These are phyloP conservation scores for Procavia capensis DNA, from an alignment of 2,113 vertebrate species.

Conservation along the genomic window DNA sequence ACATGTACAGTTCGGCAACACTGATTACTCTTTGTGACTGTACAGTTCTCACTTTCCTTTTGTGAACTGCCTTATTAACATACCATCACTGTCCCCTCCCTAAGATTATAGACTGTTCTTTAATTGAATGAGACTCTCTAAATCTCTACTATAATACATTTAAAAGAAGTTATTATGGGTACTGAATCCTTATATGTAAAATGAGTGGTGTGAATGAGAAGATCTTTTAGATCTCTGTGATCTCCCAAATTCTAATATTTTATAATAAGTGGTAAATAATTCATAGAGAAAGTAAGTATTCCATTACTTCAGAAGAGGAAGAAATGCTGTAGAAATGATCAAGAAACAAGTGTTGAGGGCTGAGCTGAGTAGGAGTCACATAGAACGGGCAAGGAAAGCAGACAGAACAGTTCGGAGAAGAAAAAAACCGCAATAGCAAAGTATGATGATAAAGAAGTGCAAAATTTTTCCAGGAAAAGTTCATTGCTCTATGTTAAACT, in stretches of 20 bases:
- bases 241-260: background rate
- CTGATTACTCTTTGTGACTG: background rate
- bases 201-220: background rate
- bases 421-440: background rate
- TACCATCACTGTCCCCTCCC: background rate
- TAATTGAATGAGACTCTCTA: background rate
- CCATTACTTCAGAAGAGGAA: conserved; percentile 16
- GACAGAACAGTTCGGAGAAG: conserved; percentile 15
- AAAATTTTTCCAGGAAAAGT: background rate
- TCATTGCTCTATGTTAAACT: conserved; percentile 19
- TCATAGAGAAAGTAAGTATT: conserved; percentile 6
- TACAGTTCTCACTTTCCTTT: background rate
- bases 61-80: background rate
- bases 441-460: conserved; percentile 8
- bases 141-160: conserved; percentile 3
- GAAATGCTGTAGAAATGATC: background rate
- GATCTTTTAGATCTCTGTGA: background rate
- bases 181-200: background rate
- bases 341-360: conserved; percentile 2
- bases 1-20: background rate
- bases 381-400: background rate
- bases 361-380: conserved; percentile 18
- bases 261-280: background rate
- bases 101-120: background rate
- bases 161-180: background rate